Base-by-base conservation (phyloP, 2,113 vertebrate species). In the Semicossyphus pulcher region DNA sequence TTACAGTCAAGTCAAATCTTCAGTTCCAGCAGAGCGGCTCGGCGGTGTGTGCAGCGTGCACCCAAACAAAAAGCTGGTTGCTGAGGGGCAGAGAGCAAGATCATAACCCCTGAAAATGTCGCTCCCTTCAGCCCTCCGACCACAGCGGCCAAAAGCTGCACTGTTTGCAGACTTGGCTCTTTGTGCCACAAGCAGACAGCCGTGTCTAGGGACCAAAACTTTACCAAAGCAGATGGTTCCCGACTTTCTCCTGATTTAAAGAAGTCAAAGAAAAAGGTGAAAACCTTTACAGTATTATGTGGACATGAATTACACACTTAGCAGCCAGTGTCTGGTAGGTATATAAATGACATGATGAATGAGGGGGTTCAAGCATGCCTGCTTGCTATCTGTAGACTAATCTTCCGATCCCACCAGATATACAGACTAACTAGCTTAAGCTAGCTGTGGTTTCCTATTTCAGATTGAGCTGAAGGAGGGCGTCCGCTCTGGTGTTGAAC, bases 101-200 rank as follows among this genome's bases (percentile, higher is more conserved):
- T 77, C 75, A 63, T 54, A 64, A 80, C 74, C 75, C 63, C 60
- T 67, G 76, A 73, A 88, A 88, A 89, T 88, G 88, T 88, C 84
- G 88, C 32, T 51, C 54, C 51, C 76, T 32, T 29, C 52, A 73
- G 56, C 54, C 34, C 4, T 59, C 32, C 36, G 1, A 42, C 62
- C 39, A 37, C 70, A 61, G 52, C 5, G 0, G 65, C 60, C 56
- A 73, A 54, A 63, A 23, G 54, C 23, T 31, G 41, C n/a, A n/a
- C n/a, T n/a, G 32, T 39, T 32, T 28, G 20, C 1, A n/a, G 6
- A 73, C 41, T 23, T 32, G 65, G 31, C 34, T 36, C 10, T 60
- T 41, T 81, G 29, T 14, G 56, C 69, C 75, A 80, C 68, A 21
- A 77, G 72, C 67, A 77, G 48, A 57, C 61, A 78, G 69, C 79